Conservation (phyloP, 2,797 vertebrate genomes). For the Paedocypris micromegethes region DNA sequence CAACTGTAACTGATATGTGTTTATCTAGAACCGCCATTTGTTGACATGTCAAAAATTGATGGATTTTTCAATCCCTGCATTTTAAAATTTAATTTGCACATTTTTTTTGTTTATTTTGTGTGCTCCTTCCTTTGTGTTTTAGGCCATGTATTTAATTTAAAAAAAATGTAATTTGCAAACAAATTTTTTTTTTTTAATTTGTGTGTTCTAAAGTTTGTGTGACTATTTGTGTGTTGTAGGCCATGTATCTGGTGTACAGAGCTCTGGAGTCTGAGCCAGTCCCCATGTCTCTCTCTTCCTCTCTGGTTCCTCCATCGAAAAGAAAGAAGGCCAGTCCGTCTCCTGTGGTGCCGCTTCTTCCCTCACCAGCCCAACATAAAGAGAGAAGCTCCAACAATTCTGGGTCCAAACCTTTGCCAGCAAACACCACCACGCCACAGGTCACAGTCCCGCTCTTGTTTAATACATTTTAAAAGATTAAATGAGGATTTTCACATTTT, state of each 20-base stretch:
- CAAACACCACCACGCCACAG: constrained; percentile 74
- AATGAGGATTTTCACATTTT: neutral
- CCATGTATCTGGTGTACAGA: constrained; percentile 98
- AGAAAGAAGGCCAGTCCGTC: constrained; percentile 80
- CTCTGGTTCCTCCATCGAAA: constrained; percentile 92
- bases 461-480: neutral
- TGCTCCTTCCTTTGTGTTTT: neutral
- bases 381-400: constrained; percentile 77
- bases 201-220: constrained; percentile 31
- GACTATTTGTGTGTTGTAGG: constrained; percentile 63
- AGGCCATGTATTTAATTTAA: constrained; percentile 99
- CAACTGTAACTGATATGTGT: no score
- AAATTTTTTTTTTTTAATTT: constrained; percentile 38
- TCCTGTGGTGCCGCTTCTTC: constrained; percentile 75
- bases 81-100: no score
- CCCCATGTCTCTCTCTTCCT: constrained; percentile 88
- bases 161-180: no score
- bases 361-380: constrained; percentile 79
- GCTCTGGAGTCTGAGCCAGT: constrained; percentile 94
- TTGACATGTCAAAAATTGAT: no score
- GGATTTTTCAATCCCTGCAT: no score
- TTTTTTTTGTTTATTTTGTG: no score
- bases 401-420: constrained; percentile 74
- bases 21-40: no score
- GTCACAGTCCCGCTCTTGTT: constrained; percentile 6